Evolutionary conservation across 1,140 invertebrate species (phyloP).

Genomic region (Myzus persicae): DNA sequence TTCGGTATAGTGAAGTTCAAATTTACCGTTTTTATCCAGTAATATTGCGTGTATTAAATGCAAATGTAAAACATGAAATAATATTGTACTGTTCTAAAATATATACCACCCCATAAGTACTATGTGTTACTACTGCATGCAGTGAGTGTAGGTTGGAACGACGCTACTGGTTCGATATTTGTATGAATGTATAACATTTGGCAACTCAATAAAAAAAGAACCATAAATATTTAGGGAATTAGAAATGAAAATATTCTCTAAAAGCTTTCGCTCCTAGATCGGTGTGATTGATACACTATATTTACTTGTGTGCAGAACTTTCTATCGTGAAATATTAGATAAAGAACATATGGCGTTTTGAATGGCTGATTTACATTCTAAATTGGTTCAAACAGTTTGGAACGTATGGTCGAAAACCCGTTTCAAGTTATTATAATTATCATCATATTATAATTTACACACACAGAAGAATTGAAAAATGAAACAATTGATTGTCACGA

Average conservation of each 20-base stretch:
- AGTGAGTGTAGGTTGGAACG: not conserved
- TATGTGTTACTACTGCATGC: not conserved
- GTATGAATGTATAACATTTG: not conserved
- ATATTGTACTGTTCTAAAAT: not conserved
- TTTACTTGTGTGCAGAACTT: not conserved
- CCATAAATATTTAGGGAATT: not conserved
- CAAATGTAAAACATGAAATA: not conserved
- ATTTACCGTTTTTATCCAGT: not conserved
- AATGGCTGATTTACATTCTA: constrained; percentile 55
- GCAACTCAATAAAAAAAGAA: not conserved
- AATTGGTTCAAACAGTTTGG: constrained; percentile 25
- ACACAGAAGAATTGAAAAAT: not conserved
- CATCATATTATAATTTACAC: not conserved
- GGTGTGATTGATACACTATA: not conserved
- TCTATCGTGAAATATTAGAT: constrained; percentile 34
- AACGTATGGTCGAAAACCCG: constrained; percentile 12
- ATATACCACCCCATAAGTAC: not conserved
- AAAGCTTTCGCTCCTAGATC: not conserved
- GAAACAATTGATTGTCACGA: constrained; percentile 22
- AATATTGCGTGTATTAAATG: not conserved
- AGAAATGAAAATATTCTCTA: not conserved
- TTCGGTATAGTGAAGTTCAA: not conserved
- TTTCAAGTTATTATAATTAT: not conserved
- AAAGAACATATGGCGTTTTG: constrained; percentile 22
- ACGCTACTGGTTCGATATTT: not conserved